Evolutionary conservation across 2,113 vertebrate species (phyloP), one percentile per base, ranked within the genome.

Genomic region (Macquaria australasica): DNA sequence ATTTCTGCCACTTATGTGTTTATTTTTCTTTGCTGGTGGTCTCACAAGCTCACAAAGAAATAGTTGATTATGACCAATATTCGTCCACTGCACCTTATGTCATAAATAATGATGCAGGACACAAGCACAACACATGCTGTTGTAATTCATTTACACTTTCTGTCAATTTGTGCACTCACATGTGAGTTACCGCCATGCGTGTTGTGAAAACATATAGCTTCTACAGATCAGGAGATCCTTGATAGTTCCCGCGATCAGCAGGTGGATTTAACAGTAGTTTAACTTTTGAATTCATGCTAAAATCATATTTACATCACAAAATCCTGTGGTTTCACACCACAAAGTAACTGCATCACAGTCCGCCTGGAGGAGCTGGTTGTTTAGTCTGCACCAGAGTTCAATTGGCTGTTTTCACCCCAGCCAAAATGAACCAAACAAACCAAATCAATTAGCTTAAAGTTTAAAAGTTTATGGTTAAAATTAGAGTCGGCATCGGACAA

Each of bases 391-490:
- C 34, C 23, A 37, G 58, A 63, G 56, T 62, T 79, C 18, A 4
- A 15, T 10, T 21, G 4, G 48, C 9, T 4, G 25, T 37, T 34
- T 45, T 68, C 20, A 45, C 8, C 8, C n/a, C 6, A 45, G 41
- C 39, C 56, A 45, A 63, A 75, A 14, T 28, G 8, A 72, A 23
- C 14, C 51, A 53, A 50, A 50, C 28, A n/a, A 28, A 14, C 56
- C 6, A 3, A 45, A 28, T 23, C 23, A 28, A 5, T 50, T 2
- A 4, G 50, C 2, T 4, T 21, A 6, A 58, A 41, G 37, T 41
- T 34, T 56, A 31, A 74, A 34, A 62, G 25, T 55, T 62, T 63
- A 14, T 39, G 28, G 39, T 51, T 73, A 50, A 58, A 73, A 56
- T 68, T 56, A 31, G 28, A 64, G 48, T 72, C 23, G 41, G 43